Evolutionary conservation across 1,140 invertebrate species (phyloP).

Genomic region (Drosophila simulans): DNA sequence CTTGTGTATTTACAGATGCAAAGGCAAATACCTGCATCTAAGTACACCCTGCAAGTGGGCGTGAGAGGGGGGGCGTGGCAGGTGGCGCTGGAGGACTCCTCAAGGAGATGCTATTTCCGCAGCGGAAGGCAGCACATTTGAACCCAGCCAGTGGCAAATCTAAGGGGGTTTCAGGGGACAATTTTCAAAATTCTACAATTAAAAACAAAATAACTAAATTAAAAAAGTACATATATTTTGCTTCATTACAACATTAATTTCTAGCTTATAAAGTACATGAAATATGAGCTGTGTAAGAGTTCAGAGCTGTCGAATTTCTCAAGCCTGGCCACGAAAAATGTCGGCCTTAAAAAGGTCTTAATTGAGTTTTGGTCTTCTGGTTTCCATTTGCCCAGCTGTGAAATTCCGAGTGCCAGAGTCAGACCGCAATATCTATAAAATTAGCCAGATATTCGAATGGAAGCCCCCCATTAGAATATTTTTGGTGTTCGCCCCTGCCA

Average conservation of each 20-base stretch:
- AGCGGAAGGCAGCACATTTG: conserved; percentile 66
- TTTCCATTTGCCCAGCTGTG: not conserved
- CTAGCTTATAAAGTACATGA: no score
- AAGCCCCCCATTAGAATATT: conserved; percentile 20
- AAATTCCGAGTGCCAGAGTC: conserved; percentile 6
- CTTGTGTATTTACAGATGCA: conserved; percentile 17
- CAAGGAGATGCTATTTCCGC: conserved; percentile 78
- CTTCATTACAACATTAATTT: no score
- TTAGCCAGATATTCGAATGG: conserved; percentile 2
- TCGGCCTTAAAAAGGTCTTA: not conserved
- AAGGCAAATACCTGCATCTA: conserved; percentile 70
- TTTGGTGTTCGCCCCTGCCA: conserved; percentile 10
- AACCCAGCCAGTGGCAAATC: conserved; percentile 34
- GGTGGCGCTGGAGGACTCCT: conserved; percentile 29
- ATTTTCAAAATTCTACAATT: not conserved
- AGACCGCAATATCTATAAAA: conserved; percentile 17
- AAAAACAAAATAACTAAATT: not conserved
- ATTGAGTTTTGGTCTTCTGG: not conserved
- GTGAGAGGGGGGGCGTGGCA: not conserved
- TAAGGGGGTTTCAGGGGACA: conserved; percentile 39
- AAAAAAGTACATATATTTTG: no score
- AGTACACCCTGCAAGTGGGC: conserved; percentile 44
- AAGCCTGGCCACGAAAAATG: not conserved
- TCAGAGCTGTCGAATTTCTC: not conserved
- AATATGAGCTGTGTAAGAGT: not conserved